Base-by-base conservation (phyloP, 1,140 invertebrate species). In the Zaprionus ornatus region DNA sequence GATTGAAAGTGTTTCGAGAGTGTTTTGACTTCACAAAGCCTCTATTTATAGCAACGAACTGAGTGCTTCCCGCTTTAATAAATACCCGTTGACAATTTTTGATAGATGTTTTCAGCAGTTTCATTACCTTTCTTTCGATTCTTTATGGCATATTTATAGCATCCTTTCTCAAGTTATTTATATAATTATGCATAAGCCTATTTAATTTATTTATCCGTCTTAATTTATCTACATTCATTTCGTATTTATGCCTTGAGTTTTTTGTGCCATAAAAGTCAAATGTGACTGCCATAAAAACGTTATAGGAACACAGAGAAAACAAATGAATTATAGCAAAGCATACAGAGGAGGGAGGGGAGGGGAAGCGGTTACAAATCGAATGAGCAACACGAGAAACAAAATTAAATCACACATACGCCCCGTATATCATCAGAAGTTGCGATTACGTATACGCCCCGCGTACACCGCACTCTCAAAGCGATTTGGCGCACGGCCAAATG, bases 401-500 rank as follows among this genome's bases (percentile, higher is more conserved):
- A 66, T 55, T 57, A 73, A 74, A 82, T 65, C 61, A 60, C 59
- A 35, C 64, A 86, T 86, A 74, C 68, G 52, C 65, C 65, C 40
- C 77, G 57, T 59, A 67, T 66, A 79, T 73, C 64, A 59, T 42
- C 52, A 70, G 42, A 71, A 71, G 69, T 73, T 72, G 29, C 27
- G 48, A 59, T 57, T 73, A 63, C 78, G 67, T 32, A 72, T 72
- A 52, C 60, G 60, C 61, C 82, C 68, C 48, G 21, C 48, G 21
- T 61, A 4, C 17, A 17, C 13, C 55, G 4, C 45, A 21, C 56
- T 68, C 65, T 67, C 52, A 55, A 66, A 15, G 19, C 48, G 59
- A 72, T 40, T 88, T 88, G 85, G 84, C 84, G 66, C 62, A 65
- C 74, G 69, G 85, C 84, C 84, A 88, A 80, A 59, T 72, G 70